A percentile compares a stretch with the other conserved stretches of the same genome.
phyloP scores from a whole-genome alignment of 2,797 vertebrate species.

The Phrynocephalus forsythii region DNA sequence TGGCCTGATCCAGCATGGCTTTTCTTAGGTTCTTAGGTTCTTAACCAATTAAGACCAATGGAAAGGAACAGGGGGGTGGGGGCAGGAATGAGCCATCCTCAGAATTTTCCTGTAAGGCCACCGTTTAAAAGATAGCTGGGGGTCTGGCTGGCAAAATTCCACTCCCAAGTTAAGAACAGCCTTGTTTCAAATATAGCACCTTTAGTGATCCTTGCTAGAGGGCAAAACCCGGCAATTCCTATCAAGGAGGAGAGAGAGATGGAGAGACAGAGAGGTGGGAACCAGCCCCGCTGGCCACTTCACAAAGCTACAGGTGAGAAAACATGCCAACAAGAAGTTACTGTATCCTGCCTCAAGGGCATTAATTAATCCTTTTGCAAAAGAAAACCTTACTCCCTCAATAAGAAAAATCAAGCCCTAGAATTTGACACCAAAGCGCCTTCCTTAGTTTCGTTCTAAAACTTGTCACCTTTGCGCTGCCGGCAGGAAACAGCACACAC shows the following conservation, averaged over 20 bases:
- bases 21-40: too few species aligned
- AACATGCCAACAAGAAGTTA: constrained; percentile 34
- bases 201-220: neutral
- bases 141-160: neutral
- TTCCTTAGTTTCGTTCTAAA: constrained; percentile 11
- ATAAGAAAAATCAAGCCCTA: constrained; percentile 37
- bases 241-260: neutral
- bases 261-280: neutral
- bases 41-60: neutral
- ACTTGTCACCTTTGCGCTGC: constrained; percentile 6
- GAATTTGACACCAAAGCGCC: neutral
- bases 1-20: too few species aligned
- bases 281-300: neutral
- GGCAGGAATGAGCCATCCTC: too few species aligned
- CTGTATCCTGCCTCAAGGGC: constrained; percentile 19
- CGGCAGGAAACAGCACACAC: constrained; percentile 5
- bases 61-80: too few species aligned
- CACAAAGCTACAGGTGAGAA: constrained; percentile 27
- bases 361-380: constrained; percentile 47
- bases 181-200: neutral
- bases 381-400: neutral
- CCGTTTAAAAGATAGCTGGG: neutral
- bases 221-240: neutral
- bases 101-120: neutral
- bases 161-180: neutral